Evolutionary conservation across 2,797 vertebrate genomes (phyloP).

Genomic region (Zenarchopterus dispar): DNA sequence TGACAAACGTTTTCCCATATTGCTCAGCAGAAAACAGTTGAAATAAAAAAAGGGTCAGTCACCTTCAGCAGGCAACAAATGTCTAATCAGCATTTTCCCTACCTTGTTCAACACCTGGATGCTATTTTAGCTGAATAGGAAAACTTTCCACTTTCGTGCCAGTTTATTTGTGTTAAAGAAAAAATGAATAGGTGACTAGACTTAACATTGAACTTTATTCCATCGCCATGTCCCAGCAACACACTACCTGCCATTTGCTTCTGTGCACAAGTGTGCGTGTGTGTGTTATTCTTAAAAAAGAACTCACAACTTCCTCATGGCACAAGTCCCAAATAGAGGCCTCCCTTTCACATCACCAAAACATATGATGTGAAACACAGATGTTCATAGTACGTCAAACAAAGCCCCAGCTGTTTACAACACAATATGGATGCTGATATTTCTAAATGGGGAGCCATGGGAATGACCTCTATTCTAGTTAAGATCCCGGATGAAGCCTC

Average conservation of each 20-base stretch:
- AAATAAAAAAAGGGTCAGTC: conserved; percentile 27
- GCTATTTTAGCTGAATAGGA: conserved; percentile 12
- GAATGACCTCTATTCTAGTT: conserved; percentile 61
- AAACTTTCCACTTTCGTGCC: conserved; percentile 4
- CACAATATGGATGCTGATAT: conserved; percentile 65
- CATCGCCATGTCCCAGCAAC: no score
- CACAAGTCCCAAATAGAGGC: conserved; percentile 38
- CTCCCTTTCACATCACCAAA: conserved; percentile 22
- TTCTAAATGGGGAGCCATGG: conserved; percentile 64
- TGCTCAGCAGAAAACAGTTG: conserved; percentile 70
- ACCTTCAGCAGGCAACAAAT: conserved; percentile 56
- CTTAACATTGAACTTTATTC: no score
- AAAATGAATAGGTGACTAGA: no score
- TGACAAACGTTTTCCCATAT: conserved; percentile 57
- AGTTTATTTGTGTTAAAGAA: no score
- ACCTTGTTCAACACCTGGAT: background rate
- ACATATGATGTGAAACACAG: conserved; percentile 69
- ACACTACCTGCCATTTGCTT: no score
- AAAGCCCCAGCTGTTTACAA: conserved; percentile 63
- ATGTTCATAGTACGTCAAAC: conserved; percentile 60
- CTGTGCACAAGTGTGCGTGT: no score
- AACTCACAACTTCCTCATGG: conserved; percentile 60
- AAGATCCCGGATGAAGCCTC: conserved; percentile 41
- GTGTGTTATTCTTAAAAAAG: conserved; percentile 22
- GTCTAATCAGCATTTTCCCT: conserved; percentile 62